These are phyloP conservation scores for Sebastes minor DNA, from an alignment of 2,797 vertebrate genomes.

Conservation along the genomic window DNA sequence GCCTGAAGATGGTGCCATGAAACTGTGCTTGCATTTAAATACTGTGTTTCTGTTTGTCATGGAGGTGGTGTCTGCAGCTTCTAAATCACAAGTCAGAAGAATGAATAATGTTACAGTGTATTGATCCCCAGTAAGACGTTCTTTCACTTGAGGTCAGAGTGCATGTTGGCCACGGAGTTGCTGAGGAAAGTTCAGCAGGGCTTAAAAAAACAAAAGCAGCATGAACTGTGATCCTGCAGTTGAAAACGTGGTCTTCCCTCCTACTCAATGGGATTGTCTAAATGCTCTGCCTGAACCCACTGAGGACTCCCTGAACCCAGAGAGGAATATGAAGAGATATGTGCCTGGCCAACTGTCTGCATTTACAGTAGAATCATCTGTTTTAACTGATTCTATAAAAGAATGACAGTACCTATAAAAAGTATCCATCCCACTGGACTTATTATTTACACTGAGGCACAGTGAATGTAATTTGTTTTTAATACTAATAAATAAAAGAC, in stretches of 20 bases:
- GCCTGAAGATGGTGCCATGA: not conserved
- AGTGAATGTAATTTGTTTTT: not conserved
- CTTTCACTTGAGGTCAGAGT: not conserved
- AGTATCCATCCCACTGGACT: not conserved
- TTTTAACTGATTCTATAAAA: not conserved
- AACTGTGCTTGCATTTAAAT: not conserved
- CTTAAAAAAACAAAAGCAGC: not conserved
- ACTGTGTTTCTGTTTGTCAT: not conserved
- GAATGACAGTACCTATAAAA: not conserved
- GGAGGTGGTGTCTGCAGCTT: not conserved
- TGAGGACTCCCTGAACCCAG: too few species aligned
- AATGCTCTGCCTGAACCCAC: not conserved
- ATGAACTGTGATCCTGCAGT: not conserved
- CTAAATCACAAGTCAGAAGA: not conserved
- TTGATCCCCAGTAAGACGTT: not conserved
- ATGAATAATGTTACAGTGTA: not conserved
- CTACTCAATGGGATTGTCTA: not conserved
- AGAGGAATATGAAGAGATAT: not conserved
- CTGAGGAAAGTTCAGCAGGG: not conserved
- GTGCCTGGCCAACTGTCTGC: not conserved
- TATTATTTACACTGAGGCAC: constrained; percentile 1
- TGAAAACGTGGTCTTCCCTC: not conserved
- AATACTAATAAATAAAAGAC: not conserved
- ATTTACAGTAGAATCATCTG: not conserved
- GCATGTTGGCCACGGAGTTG: not conserved